A percentile compares a stretch with the other conserved stretches of the same genome.
These are phyloP conservation scores for Anaspis maculata DNA, from an alignment of 2,888 invertebrate species.

Conservation along the genomic window DNA sequence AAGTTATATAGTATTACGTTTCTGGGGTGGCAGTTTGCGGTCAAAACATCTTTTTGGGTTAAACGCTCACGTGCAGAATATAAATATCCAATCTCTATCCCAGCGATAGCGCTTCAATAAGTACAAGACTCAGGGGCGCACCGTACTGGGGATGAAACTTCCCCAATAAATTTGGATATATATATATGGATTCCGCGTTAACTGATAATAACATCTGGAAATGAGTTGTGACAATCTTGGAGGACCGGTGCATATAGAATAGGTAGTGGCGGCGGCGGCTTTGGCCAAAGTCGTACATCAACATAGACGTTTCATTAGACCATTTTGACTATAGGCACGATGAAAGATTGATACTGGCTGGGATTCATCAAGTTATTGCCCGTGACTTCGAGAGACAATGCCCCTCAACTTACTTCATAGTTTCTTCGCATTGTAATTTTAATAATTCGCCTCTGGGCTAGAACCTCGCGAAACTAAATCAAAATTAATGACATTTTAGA, in stretches of 20 bases:
- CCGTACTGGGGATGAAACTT: no score
- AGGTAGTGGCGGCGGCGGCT: no score
- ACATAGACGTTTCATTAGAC: constrained; percentile 16
- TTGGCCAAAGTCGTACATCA: constrained; percentile 12
- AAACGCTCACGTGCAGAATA: constrained; percentile 15
- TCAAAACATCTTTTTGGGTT: constrained; percentile 16
- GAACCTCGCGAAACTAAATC: constrained; percentile 10
- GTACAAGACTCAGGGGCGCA: neutral
- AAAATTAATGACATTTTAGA: constrained; percentile 14
- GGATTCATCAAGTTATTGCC: constrained; percentile 12
- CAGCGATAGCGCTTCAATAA: constrained; percentile 10
- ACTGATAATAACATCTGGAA: constrained; percentile 13
- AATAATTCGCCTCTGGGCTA: constrained; percentile 8
- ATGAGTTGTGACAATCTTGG: constrained; percentile 14
- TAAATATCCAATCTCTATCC: constrained; percentile 14
- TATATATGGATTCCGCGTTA: no score
- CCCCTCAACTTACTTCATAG: constrained; percentile 11
- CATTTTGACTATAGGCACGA: no score
- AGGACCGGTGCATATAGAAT: no score
- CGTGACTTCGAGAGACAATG: constrained; percentile 11
- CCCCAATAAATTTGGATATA: constrained; percentile 12
- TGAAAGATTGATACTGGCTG: constrained; percentile 10
- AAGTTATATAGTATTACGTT: no score
- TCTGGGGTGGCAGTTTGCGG: no score
- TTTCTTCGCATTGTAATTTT: constrained; percentile 11